Percentiles rank a stretch among this genome's conserved stretches.
Conservation (phyloP, 2,113 vertebrate species). For the Urocolius indicus region DNA sequence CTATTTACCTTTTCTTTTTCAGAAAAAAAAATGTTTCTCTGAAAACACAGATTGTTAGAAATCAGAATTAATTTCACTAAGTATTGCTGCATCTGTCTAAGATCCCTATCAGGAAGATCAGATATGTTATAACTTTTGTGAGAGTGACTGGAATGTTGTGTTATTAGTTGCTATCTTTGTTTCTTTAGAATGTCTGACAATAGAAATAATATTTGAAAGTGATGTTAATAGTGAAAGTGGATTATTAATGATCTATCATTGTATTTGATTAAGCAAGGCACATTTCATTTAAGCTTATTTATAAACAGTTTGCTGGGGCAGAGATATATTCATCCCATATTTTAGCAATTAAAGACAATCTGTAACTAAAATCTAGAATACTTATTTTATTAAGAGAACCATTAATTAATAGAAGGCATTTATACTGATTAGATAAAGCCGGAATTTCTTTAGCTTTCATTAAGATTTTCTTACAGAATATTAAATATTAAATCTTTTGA, state of each 20-base stretch:
- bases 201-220: not conserved
- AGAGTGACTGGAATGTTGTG: not conserved
- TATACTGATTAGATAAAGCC: not conserved
- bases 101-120: not conserved
- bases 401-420: not conserved
- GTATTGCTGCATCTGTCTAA: not conserved
- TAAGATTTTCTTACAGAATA: not conserved
- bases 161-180: not conserved
- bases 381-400: not conserved
- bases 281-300: not conserved
- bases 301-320: not conserved
- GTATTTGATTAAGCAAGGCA: not conserved
- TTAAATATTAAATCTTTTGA: not conserved
- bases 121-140: rapidly evolving
- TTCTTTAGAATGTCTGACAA: not conserved
- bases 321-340: not conserved
- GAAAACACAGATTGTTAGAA: not conserved
- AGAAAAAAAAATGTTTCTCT: not conserved
- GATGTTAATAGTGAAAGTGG: not conserved
- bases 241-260: not conserved
- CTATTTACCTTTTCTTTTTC: not conserved
- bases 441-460: not conserved
- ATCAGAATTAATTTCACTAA: not conserved
- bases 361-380: not conserved
- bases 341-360: not conserved